Base-by-base conservation (phyloP, 1,140 invertebrate genomes). In the Drosophila ironensis region DNA sequence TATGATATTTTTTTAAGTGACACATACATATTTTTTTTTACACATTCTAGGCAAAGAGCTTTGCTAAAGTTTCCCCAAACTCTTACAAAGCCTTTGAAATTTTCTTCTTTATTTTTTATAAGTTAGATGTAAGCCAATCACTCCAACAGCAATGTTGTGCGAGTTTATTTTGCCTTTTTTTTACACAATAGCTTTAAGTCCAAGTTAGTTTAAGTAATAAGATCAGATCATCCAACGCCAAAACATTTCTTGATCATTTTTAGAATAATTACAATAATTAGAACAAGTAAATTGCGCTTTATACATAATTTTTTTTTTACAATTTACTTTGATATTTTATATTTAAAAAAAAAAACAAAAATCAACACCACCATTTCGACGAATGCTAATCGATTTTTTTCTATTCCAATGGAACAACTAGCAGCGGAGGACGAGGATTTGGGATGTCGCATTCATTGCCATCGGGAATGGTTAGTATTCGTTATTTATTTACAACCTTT, bases 361-460 rank as follows among this genome's bases (percentile, higher is more conserved):
- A n/a, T n/a, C 50, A 80, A 82, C 45, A 47, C 17, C 44, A 81
- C 48, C 54, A 75, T 57, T 76, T 25, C 44, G 3, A 8, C 16
- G 52, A 41, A 6, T 70, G 47, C 78, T 82, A 82, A 82, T 78
- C 61, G 12, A 40, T 38, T 41, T 64, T 61, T 73, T 40, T 37
- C 75, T 28, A 57, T 41, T 53, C 37, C 51, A 24, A 45, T 37
- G 28, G 25, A 48, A 63, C 56, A 30, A 59, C 50, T 40, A 68
- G 57, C 53, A 90, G 88, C 76, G 88, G 89, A 72, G 88, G 87
- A 48, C 89, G 89, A 71, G 80, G 88, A 59, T 89, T 89, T 87
- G 88, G 88, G 59, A 90, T 90, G 87, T 89, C 87, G 25, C 84
- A 89, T 89, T 90, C 89, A 75, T 69, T 90, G 59, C 89, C 89